phyloP scores from a whole-genome alignment of 2,888 invertebrate species.

The Parnassius mnemosyne region DNA sequence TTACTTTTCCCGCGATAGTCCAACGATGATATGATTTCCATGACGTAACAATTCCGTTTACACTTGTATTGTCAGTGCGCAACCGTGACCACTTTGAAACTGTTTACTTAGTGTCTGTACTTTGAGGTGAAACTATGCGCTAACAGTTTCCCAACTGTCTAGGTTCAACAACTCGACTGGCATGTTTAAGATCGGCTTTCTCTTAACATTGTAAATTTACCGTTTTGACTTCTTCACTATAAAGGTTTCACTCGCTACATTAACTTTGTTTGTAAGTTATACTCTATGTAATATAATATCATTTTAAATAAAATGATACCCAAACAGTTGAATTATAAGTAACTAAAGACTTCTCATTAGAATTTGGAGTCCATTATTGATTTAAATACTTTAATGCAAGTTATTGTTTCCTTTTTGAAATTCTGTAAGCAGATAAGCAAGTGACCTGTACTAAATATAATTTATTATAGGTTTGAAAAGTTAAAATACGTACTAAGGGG shows the following conservation, averaged over 20 bases:
- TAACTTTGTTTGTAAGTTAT: constrained; percentile 68
- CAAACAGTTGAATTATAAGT: too few species aligned
- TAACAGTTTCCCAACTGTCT: constrained; percentile 41
- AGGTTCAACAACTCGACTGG: constrained; percentile 70
- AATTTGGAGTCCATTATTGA: too few species aligned
- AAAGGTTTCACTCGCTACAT: constrained; percentile 65
- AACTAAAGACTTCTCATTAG: too few species aligned
- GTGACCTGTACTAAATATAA: too few species aligned
- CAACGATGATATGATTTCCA: constrained; percentile 20
- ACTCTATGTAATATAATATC: not conserved
- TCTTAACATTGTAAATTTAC: constrained; percentile 63
- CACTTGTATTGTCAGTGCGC: constrained; percentile 27
- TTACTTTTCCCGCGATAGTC: not conserved
- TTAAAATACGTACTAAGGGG: too few species aligned
- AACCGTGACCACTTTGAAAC: constrained; percentile 53
- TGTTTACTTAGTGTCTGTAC: constrained; percentile 54
- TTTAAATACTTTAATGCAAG: too few species aligned
- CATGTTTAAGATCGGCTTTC: constrained; percentile 69
- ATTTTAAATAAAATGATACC: too few species aligned
- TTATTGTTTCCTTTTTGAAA: too few species aligned
- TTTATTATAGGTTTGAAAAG: too few species aligned
- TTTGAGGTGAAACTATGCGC: constrained; percentile 60
- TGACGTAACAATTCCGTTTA: constrained; percentile 35
- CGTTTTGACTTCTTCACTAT: constrained; percentile 70
- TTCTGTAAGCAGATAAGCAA: too few species aligned